Evolutionary conservation across 2,113 vertebrate species (phyloP).

Genomic region (Macroglossus sobrinus): DNA sequence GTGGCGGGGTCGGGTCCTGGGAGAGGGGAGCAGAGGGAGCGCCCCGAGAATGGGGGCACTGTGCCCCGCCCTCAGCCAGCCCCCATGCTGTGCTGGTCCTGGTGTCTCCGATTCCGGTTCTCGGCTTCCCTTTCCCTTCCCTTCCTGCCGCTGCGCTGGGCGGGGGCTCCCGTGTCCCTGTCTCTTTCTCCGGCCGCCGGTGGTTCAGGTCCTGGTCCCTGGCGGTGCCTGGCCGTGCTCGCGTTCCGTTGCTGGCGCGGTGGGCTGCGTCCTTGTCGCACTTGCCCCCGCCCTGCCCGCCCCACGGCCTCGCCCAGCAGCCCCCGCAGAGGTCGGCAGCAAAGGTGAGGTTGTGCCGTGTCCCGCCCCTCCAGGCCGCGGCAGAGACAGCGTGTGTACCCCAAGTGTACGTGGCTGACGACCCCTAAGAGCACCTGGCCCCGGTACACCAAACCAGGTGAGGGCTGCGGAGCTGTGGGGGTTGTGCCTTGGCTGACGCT

Average conservation of each 20-base stretch:
- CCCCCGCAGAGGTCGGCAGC: background rate
- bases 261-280: background rate
- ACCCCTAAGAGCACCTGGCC: slow-evolving; percentile 94
- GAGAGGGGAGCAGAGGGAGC: background rate
- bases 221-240: rapidly evolving
- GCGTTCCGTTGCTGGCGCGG: rapidly evolving
- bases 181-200: background rate
- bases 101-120: background rate
- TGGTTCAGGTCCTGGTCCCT: rapidly evolving
- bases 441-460: slow-evolving; percentile 94
- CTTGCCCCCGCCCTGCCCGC: rapidly evolving
- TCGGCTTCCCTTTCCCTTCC: background rate
- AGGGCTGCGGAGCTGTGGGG: background rate
- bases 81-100: background rate
- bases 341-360: background rate
- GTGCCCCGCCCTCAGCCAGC: too few relatives aligned
- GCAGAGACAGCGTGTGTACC: slow-evolving; percentile 91
- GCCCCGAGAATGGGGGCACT: too few relatives aligned
- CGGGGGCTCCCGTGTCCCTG: background rate
- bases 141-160: background rate
- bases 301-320: background rate
- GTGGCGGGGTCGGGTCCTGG: background rate
- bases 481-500: rapidly evolving
- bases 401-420: slow-evolving; percentile 93
- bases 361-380: slow-evolving; percentile 82